Conservation (phyloP, 2,113 vertebrate species). For the Neopipo cinnamomea region DNA sequence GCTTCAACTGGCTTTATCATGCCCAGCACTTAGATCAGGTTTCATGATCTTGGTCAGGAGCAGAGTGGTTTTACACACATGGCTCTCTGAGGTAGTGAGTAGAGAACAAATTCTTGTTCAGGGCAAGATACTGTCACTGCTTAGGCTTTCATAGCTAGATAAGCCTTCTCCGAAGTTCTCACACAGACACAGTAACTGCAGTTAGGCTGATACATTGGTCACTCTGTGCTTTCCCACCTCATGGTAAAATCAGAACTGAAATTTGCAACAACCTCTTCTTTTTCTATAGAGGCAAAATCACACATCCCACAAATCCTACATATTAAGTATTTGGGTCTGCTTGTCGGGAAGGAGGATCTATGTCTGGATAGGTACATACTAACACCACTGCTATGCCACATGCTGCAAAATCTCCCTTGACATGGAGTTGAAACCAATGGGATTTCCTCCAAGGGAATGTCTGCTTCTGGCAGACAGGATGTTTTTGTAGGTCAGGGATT, state of each 20-base stretch:
- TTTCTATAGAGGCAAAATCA: background rate
- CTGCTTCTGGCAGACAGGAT: background rate
- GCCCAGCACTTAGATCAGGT: background rate
- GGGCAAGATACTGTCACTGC: background rate
- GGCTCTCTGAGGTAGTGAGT: constrained; percentile 45
- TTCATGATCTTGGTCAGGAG: background rate
- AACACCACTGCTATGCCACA: background rate
- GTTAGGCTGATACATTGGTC: background rate
- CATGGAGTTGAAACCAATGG: background rate
- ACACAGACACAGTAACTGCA: background rate
- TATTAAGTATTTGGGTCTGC: background rate
- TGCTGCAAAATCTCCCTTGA: background rate
- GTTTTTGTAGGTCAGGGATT: background rate
- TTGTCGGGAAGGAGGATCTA: background rate
- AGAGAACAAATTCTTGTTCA: constrained; percentile 3
- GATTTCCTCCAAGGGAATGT: background rate
- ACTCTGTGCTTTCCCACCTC: background rate
- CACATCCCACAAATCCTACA: background rate
- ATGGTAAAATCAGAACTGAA: background rate
- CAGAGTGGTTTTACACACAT: background rate
- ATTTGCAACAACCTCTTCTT: background rate
- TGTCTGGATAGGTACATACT: background rate
- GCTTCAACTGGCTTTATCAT: background rate
- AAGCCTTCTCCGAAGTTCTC: background rate
- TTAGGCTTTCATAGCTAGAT: background rate